phyloP scores from a whole-genome alignment of 2,888 invertebrate species.

The Synergus itoensis region DNA sequence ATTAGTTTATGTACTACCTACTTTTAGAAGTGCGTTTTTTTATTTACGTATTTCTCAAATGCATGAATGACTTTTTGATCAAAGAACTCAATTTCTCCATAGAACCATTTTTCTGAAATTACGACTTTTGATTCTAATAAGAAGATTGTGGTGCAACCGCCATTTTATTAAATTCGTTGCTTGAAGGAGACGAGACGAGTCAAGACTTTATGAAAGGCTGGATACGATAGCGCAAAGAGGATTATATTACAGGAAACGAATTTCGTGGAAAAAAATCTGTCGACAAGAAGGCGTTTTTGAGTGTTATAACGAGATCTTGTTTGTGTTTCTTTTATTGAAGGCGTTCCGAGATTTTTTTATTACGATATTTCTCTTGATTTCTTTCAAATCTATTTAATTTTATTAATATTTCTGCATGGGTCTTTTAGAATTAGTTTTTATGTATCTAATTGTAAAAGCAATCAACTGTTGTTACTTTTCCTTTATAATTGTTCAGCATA shows the following conservation, averaged over 20 bases:
- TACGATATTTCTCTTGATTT: no score
- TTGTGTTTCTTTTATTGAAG: neutral
- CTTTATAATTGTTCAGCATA: no score
- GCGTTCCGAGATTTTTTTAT: neutral
- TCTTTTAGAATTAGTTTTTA: no score
- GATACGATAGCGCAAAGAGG: neutral
- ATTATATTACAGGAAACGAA: constrained; percentile 43
- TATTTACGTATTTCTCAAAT: neutral
- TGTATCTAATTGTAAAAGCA: no score
- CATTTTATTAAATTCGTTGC: neutral
- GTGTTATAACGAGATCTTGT: neutral
- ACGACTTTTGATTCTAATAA: constrained; percentile 7
- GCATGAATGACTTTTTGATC: neutral
- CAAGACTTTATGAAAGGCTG: constrained; percentile 7
- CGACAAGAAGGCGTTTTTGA: neutral
- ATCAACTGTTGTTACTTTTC: no score
- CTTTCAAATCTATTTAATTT: no score
- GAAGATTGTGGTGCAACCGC: neutral
- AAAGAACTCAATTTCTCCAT: neutral
- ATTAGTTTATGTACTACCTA: neutral
- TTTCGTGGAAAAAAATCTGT: constrained; percentile 27
- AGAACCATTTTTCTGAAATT: neutral
- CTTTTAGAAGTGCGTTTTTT: neutral
- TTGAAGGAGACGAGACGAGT: neutral
- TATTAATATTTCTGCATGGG: no score